Base-by-base conservation (phyloP, 2,888 invertebrate species). In the Chrysolina oricalcia region DNA sequence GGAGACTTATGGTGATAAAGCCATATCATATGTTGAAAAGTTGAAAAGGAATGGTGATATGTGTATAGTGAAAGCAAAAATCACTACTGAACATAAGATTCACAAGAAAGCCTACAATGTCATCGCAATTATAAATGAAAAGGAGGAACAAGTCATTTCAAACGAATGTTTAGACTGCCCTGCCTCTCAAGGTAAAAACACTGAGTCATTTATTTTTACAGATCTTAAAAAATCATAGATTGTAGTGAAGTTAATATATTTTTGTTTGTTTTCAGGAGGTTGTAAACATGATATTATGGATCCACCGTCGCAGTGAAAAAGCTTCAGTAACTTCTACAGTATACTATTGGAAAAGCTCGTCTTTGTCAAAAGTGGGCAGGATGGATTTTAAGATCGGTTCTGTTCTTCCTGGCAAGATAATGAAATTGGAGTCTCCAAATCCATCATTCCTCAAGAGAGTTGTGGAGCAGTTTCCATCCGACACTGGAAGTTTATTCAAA, bases 41-140 rank as follows among this genome's bases (percentile, higher is more conserved):
- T 66, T 83, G 3, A 76, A 77, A 63, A 67, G 82, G 48, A 72
- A 77, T 17, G 63, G 66, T 35, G 68, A 75, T 23, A 46, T 80
- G 17, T 84, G 82, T 72, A 79, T 62, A 43, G 77, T 83, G 1
- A 81, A 82, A 77, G 77, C 72, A 17, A 75, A 76, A 74, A 73
- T 83, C n/a, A 79, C 77, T n/a, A 83, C 81, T 21, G 81, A 83
- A 70, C 80, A 81, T 48, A 81, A 77, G 64, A 62, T 80, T 10
- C 72, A 70, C 66, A 75, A 35, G 11, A 80, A 73, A 40, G 43
- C 68, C 10, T 81, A 81, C 46, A 41, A 43, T 63, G 79, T 79
- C 17, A 71, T 46, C 10, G 19, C 74, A 46, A 46, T 75, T 40
- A 66, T 75, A 19, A 64, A 79, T 71, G 81, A 81, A 75, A 63